phyloP scores from a whole-genome alignment of 2,888 invertebrate genomes.

The Cataglyphis cursor region DNA sequence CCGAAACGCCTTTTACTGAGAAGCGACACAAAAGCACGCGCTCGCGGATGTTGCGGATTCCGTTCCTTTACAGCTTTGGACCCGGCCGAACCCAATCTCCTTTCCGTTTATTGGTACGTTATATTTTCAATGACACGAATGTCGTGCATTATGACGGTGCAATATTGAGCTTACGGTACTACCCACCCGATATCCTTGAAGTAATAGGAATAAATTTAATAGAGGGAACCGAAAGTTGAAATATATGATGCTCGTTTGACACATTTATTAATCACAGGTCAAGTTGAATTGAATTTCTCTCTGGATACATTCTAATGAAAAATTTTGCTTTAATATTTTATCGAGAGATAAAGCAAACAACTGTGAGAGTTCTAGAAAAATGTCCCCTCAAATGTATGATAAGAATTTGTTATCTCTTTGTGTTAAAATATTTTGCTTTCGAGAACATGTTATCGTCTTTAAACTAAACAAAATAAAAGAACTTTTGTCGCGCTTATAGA shows the following conservation, averaged over 20 bases:
- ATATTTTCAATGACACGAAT: conserved; percentile 48
- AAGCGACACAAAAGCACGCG: conserved; percentile 57
- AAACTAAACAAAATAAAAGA: conserved; percentile 35
- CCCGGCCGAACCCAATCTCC: background rate
- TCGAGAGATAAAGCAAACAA: background rate
- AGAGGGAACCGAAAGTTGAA: conserved; percentile 14
- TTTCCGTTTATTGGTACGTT: conserved; percentile 25
- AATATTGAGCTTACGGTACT: background rate
- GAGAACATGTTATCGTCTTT: background rate
- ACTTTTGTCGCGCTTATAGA: conserved; percentile 7
- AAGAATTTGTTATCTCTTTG: conserved; percentile 8
- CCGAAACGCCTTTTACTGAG: conserved; percentile 72
- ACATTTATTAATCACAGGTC: background rate
- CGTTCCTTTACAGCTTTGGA: conserved; percentile 57
- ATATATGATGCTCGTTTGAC: conserved; percentile 32
- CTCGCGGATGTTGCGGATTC: conserved; percentile 57
- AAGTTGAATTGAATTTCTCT: background rate
- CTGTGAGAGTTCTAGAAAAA: background rate
- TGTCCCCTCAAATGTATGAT: background rate
- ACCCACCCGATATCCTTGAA: background rate
- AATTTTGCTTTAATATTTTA: conserved; percentile 8
- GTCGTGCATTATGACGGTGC: background rate
- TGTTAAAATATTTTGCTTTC: conserved; percentile 21
- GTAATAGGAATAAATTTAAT: conserved; percentile 63
- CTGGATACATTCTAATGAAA: background rate